Conservation (phyloP, 2,888 invertebrate species). For the Tenthredo mesomela region DNA sequence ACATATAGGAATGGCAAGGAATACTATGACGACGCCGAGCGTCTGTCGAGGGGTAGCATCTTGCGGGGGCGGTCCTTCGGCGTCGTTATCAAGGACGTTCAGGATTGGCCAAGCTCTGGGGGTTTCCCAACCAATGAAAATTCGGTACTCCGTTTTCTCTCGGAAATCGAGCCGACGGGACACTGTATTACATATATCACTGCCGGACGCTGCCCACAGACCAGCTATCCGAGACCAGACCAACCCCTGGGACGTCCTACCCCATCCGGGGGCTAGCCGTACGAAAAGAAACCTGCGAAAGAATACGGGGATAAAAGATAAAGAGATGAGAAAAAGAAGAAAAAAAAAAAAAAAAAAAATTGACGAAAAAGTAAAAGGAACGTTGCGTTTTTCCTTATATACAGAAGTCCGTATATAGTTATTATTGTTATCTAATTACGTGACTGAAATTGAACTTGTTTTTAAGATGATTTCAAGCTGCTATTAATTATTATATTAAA, state of each 20-base stretch:
- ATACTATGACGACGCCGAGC: slow-evolving; percentile 37
- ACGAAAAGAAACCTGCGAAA: slow-evolving; percentile 15
- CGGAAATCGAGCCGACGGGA: slow-evolving; percentile 57
- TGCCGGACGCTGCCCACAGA: slow-evolving; percentile 52
- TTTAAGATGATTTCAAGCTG: neutral
- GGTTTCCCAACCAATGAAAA: slow-evolving; percentile 71
- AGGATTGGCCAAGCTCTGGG: slow-evolving; percentile 72
- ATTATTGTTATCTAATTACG: neutral
- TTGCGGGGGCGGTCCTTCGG: slow-evolving; percentile 75
- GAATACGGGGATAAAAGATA: neutral
- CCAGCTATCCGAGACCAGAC: slow-evolving; percentile 49
- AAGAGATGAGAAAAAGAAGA: neutral
- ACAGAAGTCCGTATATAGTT: neutral
- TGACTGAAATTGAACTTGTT: neutral
- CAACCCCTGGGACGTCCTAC: slow-evolving; percentile 49
- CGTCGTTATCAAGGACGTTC: slow-evolving; percentile 74
- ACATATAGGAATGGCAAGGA: slow-evolving; percentile 35
- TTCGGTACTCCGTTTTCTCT: slow-evolving; percentile 75
- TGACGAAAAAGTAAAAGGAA: neutral
- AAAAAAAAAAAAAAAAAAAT: neutral
- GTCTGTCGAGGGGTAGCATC: slow-evolving; percentile 64
- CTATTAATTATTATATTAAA: neutral
- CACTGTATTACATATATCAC: slow-evolving; percentile 64
- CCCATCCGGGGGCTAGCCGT: slow-evolving; percentile 17
- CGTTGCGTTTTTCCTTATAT: neutral